These are phyloP conservation scores for Ochropleura leucogaster DNA, from an alignment of 2,888 invertebrate genomes.

Conservation along the genomic window DNA sequence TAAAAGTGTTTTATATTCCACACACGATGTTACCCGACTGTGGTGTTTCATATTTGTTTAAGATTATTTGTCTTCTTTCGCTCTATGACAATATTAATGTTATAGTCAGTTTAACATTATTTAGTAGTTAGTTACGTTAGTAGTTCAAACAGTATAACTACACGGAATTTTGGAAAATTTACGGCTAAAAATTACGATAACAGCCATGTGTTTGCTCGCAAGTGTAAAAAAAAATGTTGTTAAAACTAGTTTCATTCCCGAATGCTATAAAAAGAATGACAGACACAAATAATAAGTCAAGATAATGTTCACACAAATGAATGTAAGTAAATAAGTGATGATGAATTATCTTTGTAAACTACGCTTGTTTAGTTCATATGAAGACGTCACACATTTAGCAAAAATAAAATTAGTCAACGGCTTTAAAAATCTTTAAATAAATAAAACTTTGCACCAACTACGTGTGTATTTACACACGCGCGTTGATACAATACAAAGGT, in stretches of 20 bases:
- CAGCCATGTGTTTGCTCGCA: background rate
- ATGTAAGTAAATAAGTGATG: slow-evolving; percentile 20
- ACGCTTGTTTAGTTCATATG: slow-evolving; percentile 13
- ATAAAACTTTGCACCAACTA: slow-evolving; percentile 1
- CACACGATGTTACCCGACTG: slow-evolving; percentile 41
- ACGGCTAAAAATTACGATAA: background rate
- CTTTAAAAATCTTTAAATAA: slow-evolving; percentile 7
- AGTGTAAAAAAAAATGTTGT: background rate
- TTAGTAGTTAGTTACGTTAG: slow-evolving; percentile 2
- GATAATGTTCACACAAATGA: slow-evolving; percentile 6
- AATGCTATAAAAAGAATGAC: slow-evolving; percentile 1
- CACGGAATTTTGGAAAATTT: background rate
- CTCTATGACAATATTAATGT: slow-evolving; percentile 24
- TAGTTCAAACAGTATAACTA: background rate
- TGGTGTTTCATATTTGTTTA: slow-evolving; percentile 59
- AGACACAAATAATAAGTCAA: slow-evolving; percentile 18
- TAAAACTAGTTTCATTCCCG: background rate
- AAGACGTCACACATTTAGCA: background rate
- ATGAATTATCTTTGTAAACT: slow-evolving; percentile 15
- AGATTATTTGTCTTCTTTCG: slow-evolving; percentile 48
- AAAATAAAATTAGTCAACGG: slow-evolving; percentile 12
- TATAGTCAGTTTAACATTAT: slow-evolving; percentile 13
- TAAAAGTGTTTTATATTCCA: slow-evolving; percentile 73
- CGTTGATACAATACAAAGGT: background rate
- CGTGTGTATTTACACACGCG: slow-evolving; percentile 4